Conservation (phyloP, 2,888 invertebrate species). For the Tryphoninae sp. region DNA sequence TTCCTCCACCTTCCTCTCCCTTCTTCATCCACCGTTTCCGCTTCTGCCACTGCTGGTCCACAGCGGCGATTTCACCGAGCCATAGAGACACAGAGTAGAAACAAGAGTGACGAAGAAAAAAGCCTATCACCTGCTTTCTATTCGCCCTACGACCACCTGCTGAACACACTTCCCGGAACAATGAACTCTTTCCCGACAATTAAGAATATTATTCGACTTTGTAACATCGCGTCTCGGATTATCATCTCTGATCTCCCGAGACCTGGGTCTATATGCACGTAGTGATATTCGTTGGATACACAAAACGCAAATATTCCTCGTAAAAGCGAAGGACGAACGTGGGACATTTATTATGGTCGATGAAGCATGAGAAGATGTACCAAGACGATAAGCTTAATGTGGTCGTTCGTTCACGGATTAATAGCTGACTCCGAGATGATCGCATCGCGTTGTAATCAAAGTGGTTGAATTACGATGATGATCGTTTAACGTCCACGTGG, state of each 20-base stretch:
- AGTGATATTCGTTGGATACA: too few relatives aligned
- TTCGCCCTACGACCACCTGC: slow-evolving; percentile 32
- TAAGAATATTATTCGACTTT: slow-evolving; percentile 69
- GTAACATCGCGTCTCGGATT: slow-evolving; percentile 50
- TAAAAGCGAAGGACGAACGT: neutral
- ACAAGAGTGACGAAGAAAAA: slow-evolving; percentile 47
- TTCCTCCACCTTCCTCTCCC: slow-evolving; percentile 55
- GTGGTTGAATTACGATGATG: neutral
- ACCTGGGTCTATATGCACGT: too few relatives aligned
- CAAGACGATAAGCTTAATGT: neutral
- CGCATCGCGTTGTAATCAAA: neutral
- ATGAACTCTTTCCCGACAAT: slow-evolving; percentile 66
- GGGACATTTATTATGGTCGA: slow-evolving; percentile 40
- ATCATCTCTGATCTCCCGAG: too few relatives aligned
- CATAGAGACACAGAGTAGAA: slow-evolving; percentile 43
- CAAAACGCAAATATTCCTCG: too few relatives aligned
- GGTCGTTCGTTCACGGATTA: neutral
- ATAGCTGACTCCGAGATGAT: neutral
- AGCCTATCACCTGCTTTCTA: slow-evolving; percentile 38
- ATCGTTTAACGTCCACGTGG: neutral
- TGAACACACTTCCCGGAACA: slow-evolving; percentile 57
- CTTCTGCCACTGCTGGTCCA: slow-evolving; percentile 12
- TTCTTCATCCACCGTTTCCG: slow-evolving; percentile 52
- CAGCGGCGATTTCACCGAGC: slow-evolving; percentile 37
- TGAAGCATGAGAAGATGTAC: neutral